Evolutionary conservation across 2,113 vertebrate species (phyloP), one percentile per base, ranked within the genome.

Genomic region (Equus quagga): DNA sequence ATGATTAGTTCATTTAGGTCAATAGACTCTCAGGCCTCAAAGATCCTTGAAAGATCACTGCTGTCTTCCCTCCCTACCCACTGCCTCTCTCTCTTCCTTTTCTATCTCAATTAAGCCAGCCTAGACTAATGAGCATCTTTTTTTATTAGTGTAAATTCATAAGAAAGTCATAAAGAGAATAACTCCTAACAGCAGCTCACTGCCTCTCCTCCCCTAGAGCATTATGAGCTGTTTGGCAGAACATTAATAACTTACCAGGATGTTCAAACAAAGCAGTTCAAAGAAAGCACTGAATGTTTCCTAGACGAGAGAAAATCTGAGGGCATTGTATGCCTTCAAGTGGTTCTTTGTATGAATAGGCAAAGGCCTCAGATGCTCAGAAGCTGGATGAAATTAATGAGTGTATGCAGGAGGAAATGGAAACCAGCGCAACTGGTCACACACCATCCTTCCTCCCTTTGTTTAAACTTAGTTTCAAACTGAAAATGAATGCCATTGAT

Each of bases 241-340:
- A 89, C 62, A 80, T 82, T 67, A 96, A 75, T 96, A 93, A 92
- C 51, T 89, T 73, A 83, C 33, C 46, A 79, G 44, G 58, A 62
- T 97, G 73, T 87, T 96, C 89, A 90, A 60, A 86, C 65, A 78
- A 67, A 95, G 78, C 19, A 72, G 93, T 81, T 96, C 80, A 95
- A 93, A 97, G 91, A 91, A 91, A 97, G 69, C 85, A n/a, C 72
- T 26, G 46, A 78, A n/a, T 54, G 51, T 86, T 82, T 95, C 89
- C 70, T 1, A 1, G 72, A 49, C 64, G 49, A 69, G 85, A 72
- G 75, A 91, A 82, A 54, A 56, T 58, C 75, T 13, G 33, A 92
- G 60, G 91, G 75, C 58, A 72, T 96, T 93, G 51, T 96, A 21
- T 87, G 64, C 85, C 94, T 91, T 92, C 95, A 76, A 91, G 96